These are phyloP conservation scores for Uromys caudimaculatus DNA, from an alignment of 2,797 vertebrate species.

Conservation along the genomic window DNA sequence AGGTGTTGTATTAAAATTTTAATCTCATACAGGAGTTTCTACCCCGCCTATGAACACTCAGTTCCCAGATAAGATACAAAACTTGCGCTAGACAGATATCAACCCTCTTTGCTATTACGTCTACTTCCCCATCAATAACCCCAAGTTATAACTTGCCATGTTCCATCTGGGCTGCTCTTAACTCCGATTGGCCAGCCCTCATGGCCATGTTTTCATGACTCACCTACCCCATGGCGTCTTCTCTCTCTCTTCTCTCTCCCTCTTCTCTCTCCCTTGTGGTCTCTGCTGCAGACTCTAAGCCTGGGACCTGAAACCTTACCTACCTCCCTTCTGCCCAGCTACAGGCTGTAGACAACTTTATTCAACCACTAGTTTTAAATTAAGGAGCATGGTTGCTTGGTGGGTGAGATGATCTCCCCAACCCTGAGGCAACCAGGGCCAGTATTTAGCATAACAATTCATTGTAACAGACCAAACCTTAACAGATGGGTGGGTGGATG, in stretches of 20 bases:
- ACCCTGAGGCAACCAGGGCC: not conserved
- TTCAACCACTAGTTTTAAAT: not conserved
- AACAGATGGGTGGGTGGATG: too few species aligned
- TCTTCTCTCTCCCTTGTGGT: not conserved
- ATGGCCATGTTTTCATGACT: not conserved
- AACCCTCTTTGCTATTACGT: not conserved
- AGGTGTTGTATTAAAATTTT: not conserved
- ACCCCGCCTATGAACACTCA: not conserved
- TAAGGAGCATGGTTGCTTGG: not conserved
- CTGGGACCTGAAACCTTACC: not conserved
- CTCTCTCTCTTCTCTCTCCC: not conserved
- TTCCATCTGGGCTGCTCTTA: not conserved
- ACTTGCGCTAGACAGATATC: not conserved
- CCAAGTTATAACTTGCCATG: not conserved
- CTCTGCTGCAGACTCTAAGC: not conserved
- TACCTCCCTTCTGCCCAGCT: not conserved
- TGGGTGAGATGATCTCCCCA: not conserved
- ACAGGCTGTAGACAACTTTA: not conserved
- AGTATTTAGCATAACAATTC: not conserved
- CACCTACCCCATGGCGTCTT: not conserved
- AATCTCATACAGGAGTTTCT: not conserved
- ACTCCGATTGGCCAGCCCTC: not conserved
- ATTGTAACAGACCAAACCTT: not conserved
- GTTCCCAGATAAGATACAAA: not conserved
- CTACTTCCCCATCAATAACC: not conserved